These are phyloP conservation scores for Notechis scutatus DNA, from an alignment of 2,113 vertebrate species.

Conservation along the genomic window DNA sequence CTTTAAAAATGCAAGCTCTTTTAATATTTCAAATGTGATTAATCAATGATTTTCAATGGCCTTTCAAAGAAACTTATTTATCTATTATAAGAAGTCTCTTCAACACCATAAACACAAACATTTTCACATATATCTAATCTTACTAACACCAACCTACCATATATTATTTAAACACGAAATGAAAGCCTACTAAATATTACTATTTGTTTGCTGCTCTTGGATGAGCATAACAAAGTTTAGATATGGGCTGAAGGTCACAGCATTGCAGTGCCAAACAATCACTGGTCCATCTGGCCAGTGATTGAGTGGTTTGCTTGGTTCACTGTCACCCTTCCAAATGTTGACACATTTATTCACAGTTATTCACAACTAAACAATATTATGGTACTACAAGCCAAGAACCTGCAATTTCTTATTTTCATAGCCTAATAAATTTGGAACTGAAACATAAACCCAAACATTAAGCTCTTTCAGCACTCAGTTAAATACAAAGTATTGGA, in stretches of 20 bases:
- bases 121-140: conserved; percentile 48
- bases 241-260: not conserved
- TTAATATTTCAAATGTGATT: conserved; percentile 55
- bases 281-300: not conserved
- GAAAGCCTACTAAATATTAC: not conserved
- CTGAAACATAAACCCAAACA: conserved; percentile 1
- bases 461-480: conserved; percentile 5
- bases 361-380: conserved; percentile 5
- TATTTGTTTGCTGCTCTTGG: not conserved
- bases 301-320: not conserved
- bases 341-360: conserved; percentile 2
- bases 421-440: not conserved
- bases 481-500: not conserved
- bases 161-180: conserved; percentile 16
- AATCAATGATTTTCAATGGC: conserved; percentile 36
- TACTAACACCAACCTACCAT: conserved; percentile 33
- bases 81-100: conserved; percentile 36
- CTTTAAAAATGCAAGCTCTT: conserved; percentile 43
- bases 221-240: not conserved
- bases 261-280: not conserved
- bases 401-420: conserved; percentile 14
- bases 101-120: conserved; percentile 59
- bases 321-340: not conserved
- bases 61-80: conserved; percentile 54
- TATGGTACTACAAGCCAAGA: not conserved